Percentiles rank a stretch among this genome's conserved stretches.
Conservation (phyloP, 2,888 invertebrate species). For the Laspeyria flexula region DNA sequence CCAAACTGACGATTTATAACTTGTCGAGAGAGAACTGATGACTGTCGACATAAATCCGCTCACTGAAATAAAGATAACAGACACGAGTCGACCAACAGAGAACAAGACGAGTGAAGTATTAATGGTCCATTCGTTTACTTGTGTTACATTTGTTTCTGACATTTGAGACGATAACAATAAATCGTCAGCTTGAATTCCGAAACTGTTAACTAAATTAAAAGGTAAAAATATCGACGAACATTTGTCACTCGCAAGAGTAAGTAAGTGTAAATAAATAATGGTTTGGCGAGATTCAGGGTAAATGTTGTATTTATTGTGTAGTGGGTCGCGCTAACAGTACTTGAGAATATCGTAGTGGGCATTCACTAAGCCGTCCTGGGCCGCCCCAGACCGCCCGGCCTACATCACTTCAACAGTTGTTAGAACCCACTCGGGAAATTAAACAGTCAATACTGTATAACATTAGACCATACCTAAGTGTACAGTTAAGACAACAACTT, state of each 20-base stretch:
- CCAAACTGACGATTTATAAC: constrained; percentile 21
- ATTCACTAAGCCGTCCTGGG: neutral
- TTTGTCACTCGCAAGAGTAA: neutral
- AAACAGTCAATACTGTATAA: no score
- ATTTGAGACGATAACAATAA: constrained; percentile 32
- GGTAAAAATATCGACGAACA: neutral
- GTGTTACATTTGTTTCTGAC: constrained; percentile 32
- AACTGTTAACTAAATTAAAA: constrained; percentile 8
- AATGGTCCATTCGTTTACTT: constrained; percentile 36
- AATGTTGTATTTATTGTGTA: constrained; percentile 1
- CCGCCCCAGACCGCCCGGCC: no score
- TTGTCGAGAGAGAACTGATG: constrained; percentile 27
- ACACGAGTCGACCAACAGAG: constrained; percentile 18
- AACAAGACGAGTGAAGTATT: constrained; percentile 35
- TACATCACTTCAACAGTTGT: neutral
- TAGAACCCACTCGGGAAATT: constrained; percentile 27
- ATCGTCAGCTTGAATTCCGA: constrained; percentile 13
- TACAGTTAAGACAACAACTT: no score
- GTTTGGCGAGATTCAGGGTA: neutral
- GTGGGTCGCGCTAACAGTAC: neutral
- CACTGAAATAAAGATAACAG: constrained; percentile 33
- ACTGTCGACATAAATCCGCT: constrained; percentile 33
- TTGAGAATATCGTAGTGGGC: neutral
- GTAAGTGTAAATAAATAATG: constrained; percentile 2
- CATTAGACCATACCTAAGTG: no score